A percentile compares a stretch with the other conserved stretches of the same genome.
Evolutionary conservation across 2,797 vertebrate species (phyloP).

Genomic region (Geotrypetes seraphini): DNA sequence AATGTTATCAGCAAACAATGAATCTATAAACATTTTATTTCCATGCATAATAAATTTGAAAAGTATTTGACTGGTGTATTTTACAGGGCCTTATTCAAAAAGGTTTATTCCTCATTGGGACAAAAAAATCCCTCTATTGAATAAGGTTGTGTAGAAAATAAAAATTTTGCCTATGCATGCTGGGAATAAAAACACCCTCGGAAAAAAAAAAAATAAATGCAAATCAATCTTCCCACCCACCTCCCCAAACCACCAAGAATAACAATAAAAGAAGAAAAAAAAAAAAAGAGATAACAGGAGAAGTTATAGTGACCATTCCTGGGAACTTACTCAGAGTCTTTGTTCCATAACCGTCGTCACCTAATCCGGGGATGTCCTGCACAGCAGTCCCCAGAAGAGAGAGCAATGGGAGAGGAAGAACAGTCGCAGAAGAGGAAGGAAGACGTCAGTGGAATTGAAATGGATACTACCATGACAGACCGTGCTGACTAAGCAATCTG

Average conservation of each 20-base stretch:
- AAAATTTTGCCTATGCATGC: constrained; percentile 72
- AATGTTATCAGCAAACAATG: constrained; percentile 37
- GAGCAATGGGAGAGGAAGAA: constrained; percentile 78
- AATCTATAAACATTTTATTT: no score
- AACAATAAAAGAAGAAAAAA: constrained; percentile 20
- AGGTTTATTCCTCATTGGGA: no score
- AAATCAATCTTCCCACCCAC: constrained; percentile 51
- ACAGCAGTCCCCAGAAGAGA: constrained; percentile 76
- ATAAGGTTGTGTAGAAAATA: constrained; percentile 58
- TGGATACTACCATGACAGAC: constrained; percentile 68
- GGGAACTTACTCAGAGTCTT: constrained; percentile 97
- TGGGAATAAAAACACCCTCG: constrained; percentile 53
- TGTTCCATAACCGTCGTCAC: constrained; percentile 99
- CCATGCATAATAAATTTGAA: no score
- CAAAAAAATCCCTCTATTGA: no score
- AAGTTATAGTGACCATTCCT: constrained; percentile 74
- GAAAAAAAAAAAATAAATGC: constrained; percentile 55
- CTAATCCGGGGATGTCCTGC: constrained; percentile 96
- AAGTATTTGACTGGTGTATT: no score
- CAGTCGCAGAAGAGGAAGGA: constrained; percentile 81
- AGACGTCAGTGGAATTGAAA: constrained; percentile 73
- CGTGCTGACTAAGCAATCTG: constrained; percentile 52
- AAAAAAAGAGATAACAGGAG: constrained; percentile 31
- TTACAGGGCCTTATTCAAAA: no score
- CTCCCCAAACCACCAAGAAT: not conserved